These are phyloP conservation scores for Sialis fuliginosa DNA, from an alignment of 2,888 invertebrate species.

Conservation along the genomic window DNA sequence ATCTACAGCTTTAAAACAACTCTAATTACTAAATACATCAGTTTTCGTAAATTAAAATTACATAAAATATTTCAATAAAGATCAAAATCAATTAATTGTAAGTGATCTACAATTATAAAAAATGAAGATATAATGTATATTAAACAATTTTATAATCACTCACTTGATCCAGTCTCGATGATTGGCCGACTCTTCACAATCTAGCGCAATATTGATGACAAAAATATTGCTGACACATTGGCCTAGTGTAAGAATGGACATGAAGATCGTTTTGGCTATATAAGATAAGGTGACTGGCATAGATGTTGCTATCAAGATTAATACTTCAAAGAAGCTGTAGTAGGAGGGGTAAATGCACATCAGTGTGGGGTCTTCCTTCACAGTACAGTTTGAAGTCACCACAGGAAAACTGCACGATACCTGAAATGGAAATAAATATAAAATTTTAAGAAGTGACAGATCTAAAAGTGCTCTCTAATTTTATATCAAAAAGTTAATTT, in stretches of 20 bases:
- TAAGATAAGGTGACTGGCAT: slow-evolving; percentile 56
- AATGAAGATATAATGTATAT: no score
- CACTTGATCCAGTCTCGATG: slow-evolving; percentile 23
- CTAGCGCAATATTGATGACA: slow-evolving; percentile 32
- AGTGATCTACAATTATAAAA: no score
- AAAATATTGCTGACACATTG: slow-evolving; percentile 42
- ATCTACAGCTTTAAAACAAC: no score
- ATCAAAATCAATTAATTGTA: no score
- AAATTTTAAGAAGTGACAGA: not conserved
- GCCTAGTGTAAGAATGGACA: slow-evolving; percentile 37
- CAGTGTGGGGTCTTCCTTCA: slow-evolving; percentile 20
- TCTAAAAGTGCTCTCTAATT: no score
- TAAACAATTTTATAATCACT: not conserved
- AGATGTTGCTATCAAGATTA: slow-evolving; percentile 49
- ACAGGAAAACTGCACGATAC: slow-evolving; percentile 13
- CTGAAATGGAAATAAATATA: slow-evolving; percentile 6
- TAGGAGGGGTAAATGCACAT: slow-evolving; percentile 53
- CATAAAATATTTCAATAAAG: no score
- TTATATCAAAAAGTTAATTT: no score
- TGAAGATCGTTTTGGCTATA: slow-evolving; percentile 43
- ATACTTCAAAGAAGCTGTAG: slow-evolving; percentile 49
- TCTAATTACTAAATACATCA: no score
- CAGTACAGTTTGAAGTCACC: slow-evolving; percentile 17
- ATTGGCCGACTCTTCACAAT: slow-evolving; percentile 33
- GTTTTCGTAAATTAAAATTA: no score